Conservation (phyloP, 2,888 invertebrate genomes). For the Diogma glabrata region DNA sequence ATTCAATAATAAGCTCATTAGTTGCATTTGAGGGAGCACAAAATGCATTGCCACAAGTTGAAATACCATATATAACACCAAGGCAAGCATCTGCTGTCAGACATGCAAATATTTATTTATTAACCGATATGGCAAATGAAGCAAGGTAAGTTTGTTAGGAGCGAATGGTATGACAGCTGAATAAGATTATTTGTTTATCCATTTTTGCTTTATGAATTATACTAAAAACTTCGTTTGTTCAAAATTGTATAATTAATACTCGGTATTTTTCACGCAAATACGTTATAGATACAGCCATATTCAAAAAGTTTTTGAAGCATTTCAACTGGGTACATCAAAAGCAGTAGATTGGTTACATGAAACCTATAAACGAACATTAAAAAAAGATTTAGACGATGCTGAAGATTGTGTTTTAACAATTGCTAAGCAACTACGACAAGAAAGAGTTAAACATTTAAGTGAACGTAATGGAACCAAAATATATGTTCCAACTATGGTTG, state of each 20-base stretch:
- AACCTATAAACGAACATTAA: conserved; percentile 31
- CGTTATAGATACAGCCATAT: conserved; percentile 30
- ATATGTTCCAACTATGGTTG: conserved; percentile 11
- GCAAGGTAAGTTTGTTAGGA: conserved; percentile 26
- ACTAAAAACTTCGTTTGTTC: too few species aligned
- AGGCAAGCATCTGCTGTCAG: conserved; percentile 32
- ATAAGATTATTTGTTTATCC: too few species aligned
- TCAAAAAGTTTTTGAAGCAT: conserved; percentile 28
- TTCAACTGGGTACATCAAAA: conserved; percentile 29
- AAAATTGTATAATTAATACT: too few species aligned
- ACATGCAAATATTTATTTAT: conserved; percentile 32
- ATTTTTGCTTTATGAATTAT: too few species aligned
- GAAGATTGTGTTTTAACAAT: conserved; percentile 27
- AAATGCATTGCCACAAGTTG: conserved; percentile 32
- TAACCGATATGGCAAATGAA: conserved; percentile 33
- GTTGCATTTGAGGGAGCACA: conserved; percentile 33
- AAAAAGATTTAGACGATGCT: conserved; percentile 31
- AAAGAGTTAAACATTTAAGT: conserved; percentile 30
- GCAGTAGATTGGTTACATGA: conserved; percentile 32
- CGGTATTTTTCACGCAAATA: too few species aligned
- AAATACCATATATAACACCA: conserved; percentile 31
- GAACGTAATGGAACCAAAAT: conserved; percentile 24
- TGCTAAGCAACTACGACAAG: conserved; percentile 28
- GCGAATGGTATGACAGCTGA: too few species aligned
- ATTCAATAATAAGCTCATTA: conserved; percentile 29